Conservation (phyloP, 2,797 vertebrate species). For the Mormyrops attenuatus region DNA sequence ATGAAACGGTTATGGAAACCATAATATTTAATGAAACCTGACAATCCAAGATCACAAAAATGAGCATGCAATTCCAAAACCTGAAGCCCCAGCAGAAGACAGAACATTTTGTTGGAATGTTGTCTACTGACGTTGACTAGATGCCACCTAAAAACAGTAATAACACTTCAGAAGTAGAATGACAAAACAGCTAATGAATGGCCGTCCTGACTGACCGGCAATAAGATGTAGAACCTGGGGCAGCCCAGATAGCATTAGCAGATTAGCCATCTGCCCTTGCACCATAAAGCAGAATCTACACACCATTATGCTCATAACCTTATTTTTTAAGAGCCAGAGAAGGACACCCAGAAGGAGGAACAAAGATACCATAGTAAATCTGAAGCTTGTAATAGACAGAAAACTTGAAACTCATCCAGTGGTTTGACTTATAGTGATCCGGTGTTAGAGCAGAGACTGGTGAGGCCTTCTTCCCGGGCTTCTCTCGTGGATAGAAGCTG, state of each 20-base stretch:
- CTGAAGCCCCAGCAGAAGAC: neutral
- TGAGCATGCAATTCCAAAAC: neutral
- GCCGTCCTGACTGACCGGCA: neutral
- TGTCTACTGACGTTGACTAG: neutral
- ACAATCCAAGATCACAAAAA: neutral
- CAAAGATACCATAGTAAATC: neutral
- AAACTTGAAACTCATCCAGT: neutral
- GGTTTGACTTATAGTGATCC: neutral
- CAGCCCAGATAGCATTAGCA: neutral
- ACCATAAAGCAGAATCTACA: neutral
- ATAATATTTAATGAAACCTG: neutral
- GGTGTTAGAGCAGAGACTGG: neutral
- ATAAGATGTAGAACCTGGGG: neutral
- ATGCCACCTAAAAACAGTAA: neutral
- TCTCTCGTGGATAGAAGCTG: neutral
- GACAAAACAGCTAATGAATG: neutral
- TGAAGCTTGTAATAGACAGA: neutral
- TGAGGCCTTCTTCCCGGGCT: too few species aligned
- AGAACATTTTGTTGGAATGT: neutral
- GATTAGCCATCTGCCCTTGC: neutral
- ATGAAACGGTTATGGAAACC: neutral
- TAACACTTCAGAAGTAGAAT: neutral
- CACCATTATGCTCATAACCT: neutral
- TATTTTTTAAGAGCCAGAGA: neutral
- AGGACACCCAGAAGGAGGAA: neutral